These are phyloP conservation scores for Polyommatus iphigenia DNA, from an alignment of 2,888 invertebrate species.

Conservation along the genomic window DNA sequence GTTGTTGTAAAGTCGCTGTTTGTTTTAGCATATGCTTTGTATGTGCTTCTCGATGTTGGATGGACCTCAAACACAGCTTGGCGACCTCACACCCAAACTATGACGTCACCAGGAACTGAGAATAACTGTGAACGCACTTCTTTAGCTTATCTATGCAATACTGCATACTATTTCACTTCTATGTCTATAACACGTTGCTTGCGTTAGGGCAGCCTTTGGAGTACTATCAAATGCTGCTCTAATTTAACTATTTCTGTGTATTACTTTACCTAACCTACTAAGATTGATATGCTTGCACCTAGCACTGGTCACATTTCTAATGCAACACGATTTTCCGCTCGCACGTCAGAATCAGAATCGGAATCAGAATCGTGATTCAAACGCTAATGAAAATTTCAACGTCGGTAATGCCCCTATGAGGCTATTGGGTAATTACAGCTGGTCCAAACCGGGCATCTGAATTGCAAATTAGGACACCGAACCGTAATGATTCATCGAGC, in stretches of 20 bases:
- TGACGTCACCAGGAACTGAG: slow-evolving; percentile 40
- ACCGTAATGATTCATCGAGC: neutral
- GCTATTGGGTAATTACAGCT: slow-evolving; percentile 35
- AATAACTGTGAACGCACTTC: slow-evolving; percentile 59
- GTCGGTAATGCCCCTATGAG: slow-evolving; percentile 15
- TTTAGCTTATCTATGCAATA: slow-evolving; percentile 61
- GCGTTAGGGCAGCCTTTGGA: slow-evolving; percentile 49
- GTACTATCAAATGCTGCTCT: slow-evolving; percentile 5
- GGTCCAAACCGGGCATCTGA: slow-evolving; percentile 32
- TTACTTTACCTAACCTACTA: neutral
- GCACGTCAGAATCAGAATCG: slow-evolving; percentile 44
- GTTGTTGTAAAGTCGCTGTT: slow-evolving; percentile 62
- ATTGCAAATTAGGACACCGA: slow-evolving; percentile 36
- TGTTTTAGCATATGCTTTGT: slow-evolving; percentile 74
- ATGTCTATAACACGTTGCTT: slow-evolving; percentile 57
- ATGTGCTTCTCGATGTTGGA: slow-evolving; percentile 42
- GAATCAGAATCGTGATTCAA: too few relatives aligned
- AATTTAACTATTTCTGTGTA: slow-evolving; percentile 11
- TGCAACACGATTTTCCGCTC: slow-evolving; percentile 63
- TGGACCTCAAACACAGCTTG: slow-evolving; percentile 38
- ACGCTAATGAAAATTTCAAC: slow-evolving; percentile 32
- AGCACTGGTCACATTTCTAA: slow-evolving; percentile 13
- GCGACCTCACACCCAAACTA: slow-evolving; percentile 30
- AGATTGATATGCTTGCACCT: slow-evolving; percentile 13
- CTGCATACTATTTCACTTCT: slow-evolving; percentile 45